phyloP scores from a whole-genome alignment of 2,888 invertebrate species.

The Brachyopa scutellaris region DNA sequence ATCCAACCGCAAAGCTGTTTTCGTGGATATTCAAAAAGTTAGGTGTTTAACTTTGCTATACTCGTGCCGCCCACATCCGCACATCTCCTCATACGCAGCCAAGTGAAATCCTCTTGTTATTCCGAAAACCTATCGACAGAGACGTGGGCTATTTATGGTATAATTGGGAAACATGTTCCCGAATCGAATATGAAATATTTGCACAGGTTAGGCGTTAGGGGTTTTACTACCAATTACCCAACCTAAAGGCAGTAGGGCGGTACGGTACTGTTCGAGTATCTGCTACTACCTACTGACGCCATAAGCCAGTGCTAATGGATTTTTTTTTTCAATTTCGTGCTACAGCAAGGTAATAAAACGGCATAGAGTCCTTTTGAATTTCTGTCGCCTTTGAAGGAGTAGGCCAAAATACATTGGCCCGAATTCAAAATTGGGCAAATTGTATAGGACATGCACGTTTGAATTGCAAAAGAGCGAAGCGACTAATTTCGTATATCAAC shows the following conservation, averaged over 20 bases:
- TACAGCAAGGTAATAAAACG: slow-evolving; percentile 56
- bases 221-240: slow-evolving; percentile 35
- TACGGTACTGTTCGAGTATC: neutral
- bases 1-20: neutral
- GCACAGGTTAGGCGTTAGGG: slow-evolving; percentile 5
- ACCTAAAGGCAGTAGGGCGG: too few species aligned
- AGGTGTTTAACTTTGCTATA: neutral
- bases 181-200: slow-evolving; percentile 42
- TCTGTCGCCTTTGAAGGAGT: neutral
- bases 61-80: slow-evolving; percentile 1
- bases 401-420: too few species aligned
- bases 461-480: slow-evolving; percentile 16
- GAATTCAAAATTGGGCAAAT: neutral
- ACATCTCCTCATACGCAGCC: neutral
- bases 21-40: neutral
- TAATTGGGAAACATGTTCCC: slow-evolving; percentile 9
- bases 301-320: slow-evolving; percentile 50
- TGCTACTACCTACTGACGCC: neutral
- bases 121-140: neutral
- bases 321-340: slow-evolving; percentile 67
- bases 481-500: neutral
- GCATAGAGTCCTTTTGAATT: slow-evolving; percentile 6
- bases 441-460: neutral
- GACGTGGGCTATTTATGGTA: slow-evolving; percentile 1
- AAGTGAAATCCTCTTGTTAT: slow-evolving; percentile 6